Base-by-base conservation (phyloP, 35 echinoderm and acorn worm genomes). In the Ptychodera flava region DNA sequence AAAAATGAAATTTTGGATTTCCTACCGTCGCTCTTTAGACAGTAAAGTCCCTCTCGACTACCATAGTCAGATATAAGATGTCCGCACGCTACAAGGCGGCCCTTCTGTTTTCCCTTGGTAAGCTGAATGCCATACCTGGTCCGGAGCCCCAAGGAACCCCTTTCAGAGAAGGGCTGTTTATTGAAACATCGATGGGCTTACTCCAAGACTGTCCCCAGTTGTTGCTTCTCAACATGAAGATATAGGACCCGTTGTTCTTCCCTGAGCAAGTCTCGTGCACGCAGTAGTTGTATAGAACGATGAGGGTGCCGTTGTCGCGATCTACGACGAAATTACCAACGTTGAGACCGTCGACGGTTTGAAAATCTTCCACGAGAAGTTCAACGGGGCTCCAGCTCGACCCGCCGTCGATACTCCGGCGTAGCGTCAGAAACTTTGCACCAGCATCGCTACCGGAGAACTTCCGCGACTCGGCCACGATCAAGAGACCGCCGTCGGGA, bases 401-500 rank as follows among this genome's bases (percentile, higher is more conserved):
- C 14, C 92, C 92, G 16, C 83, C 27, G 37, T 90, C 77, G 1
- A 31, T 87, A 0, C 88, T 87, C 16, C 92, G 88, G 36, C 85
- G 84, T 85, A 93, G 78, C 1, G 92, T 81, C 27, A 97, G 87
- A 87, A 97, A 97, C 81, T 97, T 97, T 15, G 95, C 95, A 28
- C 92, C 92, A 28, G 83, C 77, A 79, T 97, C 95, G 45, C 45
- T 64, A 22, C 6, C 6, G n/a, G 84, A 80, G 75, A 84, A 87
- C 76, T 93, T 93, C 16, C 92, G 79, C 16, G 92, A 92, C 85
- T 97, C 95, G 15, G 87, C 85, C 37, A 97, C 91, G 29, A 90
- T 88, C 14, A 97, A 79, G 15, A 97, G 33, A 81, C 91, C 85
- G 15, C 92, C 92, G 28, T 91, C 93, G 27, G 92, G 92, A 0